Conservation (phyloP, 2,113 vertebrate genomes). For the Oreotragus oreotragus region DNA sequence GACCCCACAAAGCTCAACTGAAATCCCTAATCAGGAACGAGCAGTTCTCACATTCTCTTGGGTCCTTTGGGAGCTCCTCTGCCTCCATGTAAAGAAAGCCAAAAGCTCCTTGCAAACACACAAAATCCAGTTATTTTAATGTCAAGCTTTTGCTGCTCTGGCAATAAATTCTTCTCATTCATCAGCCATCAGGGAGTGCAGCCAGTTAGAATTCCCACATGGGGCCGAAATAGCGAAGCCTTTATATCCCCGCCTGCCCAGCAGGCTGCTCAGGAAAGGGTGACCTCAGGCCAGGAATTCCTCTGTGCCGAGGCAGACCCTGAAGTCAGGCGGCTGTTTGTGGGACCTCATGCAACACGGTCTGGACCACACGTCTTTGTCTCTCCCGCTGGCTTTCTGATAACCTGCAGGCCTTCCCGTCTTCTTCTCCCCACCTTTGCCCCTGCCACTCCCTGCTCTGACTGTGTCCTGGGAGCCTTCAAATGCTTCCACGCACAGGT, state of each 20-base stretch:
- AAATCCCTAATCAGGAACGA: neutral
- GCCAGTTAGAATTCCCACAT: neutral
- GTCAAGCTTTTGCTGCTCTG: neutral
- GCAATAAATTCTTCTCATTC: neutral
- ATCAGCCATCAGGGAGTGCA: neutral
- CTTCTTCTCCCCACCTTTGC: neutral
- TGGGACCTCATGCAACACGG: rapidly evolving
- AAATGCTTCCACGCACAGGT: no score
- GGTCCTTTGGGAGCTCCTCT: neutral
- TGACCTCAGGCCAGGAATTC: neutral
- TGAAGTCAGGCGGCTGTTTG: neutral
- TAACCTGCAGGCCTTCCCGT: neutral
- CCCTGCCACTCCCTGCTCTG: neutral
- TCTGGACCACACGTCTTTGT: neutral
- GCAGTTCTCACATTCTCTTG: neutral
- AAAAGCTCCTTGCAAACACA: neutral
- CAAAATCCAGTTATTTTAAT: neutral
- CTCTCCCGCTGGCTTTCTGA: no score
- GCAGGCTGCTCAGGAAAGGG: neutral
- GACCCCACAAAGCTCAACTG: neutral
- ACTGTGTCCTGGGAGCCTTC: neutral
- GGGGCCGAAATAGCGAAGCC: neutral
- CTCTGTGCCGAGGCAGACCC: neutral
- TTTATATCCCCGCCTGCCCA: neutral
- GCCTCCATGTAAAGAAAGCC: neutral